phyloP scores from a whole-genome alignment of 2,888 invertebrate genomes.

The Lithophane leautieri region DNA sequence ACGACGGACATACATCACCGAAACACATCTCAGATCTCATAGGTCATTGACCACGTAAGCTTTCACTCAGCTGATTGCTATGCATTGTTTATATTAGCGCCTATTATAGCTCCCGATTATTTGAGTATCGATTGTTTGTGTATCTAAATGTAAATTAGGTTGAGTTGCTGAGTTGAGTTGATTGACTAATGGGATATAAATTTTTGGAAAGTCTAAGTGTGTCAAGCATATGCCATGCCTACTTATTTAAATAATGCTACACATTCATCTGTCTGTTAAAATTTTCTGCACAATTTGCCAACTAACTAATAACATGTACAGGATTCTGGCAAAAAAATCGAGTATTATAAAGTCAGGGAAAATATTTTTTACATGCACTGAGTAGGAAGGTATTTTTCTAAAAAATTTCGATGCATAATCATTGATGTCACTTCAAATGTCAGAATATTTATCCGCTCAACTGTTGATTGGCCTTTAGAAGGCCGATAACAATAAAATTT shows the following conservation, averaged over 20 bases:
- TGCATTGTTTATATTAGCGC: slow-evolving; percentile 64
- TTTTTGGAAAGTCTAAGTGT: neutral
- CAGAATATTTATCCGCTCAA: too few species aligned
- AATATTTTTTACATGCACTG: too few species aligned
- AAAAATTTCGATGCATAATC: too few species aligned
- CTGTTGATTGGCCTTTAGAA: too few species aligned
- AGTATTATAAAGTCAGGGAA: too few species aligned
- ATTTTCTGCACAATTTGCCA: neutral
- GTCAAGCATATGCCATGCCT: neutral
- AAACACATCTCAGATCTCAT: slow-evolving; percentile 62
- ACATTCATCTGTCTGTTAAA: neutral
- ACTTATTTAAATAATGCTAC: neutral
- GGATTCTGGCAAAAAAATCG: neutral
- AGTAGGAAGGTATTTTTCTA: too few species aligned
- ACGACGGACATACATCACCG: slow-evolving; percentile 72
- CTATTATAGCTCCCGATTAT: slow-evolving; percentile 39
- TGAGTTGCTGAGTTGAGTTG: neutral
- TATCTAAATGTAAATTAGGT: slow-evolving; percentile 47
- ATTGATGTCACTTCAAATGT: too few species aligned
- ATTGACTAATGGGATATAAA: neutral
- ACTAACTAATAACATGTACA: neutral
- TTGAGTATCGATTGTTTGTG: slow-evolving; percentile 39
- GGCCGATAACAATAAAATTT: too few species aligned
- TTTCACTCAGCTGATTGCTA: slow-evolving; percentile 67
- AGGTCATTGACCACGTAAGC: slow-evolving; percentile 69